These are phyloP conservation scores for Callionymus lyra DNA, from an alignment of 2,113 vertebrate species.

Conservation along the genomic window DNA sequence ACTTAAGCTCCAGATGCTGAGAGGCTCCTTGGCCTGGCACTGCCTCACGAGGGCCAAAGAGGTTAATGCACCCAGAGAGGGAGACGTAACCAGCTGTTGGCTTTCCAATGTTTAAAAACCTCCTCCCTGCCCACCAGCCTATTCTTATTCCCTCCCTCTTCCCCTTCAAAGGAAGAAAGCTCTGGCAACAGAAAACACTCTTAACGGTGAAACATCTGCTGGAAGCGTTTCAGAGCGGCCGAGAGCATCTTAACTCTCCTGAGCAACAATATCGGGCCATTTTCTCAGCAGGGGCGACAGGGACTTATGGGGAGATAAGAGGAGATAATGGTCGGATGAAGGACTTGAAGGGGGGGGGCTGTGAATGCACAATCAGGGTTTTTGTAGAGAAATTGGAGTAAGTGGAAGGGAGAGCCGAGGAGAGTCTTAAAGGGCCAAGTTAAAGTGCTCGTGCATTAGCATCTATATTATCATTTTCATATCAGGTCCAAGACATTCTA, in stretches of 20 bases:
- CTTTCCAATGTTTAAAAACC: conserved; percentile 62
- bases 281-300: conserved; percentile 39
- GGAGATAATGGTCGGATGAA: conserved; percentile 61
- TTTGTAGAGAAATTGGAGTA: conserved; percentile 24
- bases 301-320: conserved; percentile 66
- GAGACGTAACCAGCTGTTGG: conserved; percentile 63
- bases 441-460: conserved; percentile 50
- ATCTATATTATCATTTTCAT: conserved; percentile 25
- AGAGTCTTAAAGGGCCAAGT: conserved; percentile 27
- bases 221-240: conserved; percentile 44
- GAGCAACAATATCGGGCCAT: conserved; percentile 53
- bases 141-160: conserved; percentile 23
- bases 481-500: too few relatives aligned
- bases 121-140: conserved; percentile 21
- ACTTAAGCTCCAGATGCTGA: conserved; percentile 66
- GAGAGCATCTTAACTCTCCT: conserved; percentile 62
- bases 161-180: conserved; percentile 41
- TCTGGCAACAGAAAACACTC: conserved; percentile 37
- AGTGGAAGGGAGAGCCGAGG: conserved; percentile 17
- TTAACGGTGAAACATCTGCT: conserved; percentile 63
- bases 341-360: conserved; percentile 38
- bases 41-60: conserved; percentile 55
- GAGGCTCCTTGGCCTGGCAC: conserved; percentile 57
- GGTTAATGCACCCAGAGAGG: conserved; percentile 64
- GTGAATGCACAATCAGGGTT: conserved; percentile 51